Percentiles rank a stretch among this genome's conserved stretches.
These are phyloP conservation scores for Pica pica DNA, from an alignment of 2,113 vertebrate genomes.

Conservation along the genomic window DNA sequence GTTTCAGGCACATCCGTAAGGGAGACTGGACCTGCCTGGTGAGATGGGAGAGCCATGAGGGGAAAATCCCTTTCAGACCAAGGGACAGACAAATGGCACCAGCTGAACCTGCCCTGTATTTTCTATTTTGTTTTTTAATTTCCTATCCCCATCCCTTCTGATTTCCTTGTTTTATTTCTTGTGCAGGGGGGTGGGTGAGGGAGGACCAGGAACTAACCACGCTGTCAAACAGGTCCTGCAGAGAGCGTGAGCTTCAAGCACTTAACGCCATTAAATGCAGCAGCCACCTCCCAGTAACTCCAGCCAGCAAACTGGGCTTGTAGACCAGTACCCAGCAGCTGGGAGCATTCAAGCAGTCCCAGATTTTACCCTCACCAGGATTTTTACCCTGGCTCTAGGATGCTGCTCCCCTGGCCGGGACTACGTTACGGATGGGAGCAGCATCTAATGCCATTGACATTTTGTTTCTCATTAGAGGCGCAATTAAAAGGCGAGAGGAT, in stretches of 20 bases:
- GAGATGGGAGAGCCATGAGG: rapidly evolving
- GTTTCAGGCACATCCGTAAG: rapidly evolving
- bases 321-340: not conserved
- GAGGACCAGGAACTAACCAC: rapidly evolving
- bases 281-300: not conserved
- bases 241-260: not conserved
- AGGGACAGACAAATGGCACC: not conserved
- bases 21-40: not conserved
- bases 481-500: not conserved
- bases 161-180: not conserved
- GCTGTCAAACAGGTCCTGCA: too few species aligned
- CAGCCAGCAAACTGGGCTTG: not conserved
- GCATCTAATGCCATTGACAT: not conserved
- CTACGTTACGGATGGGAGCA: not conserved
- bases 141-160: not conserved
- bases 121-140: not conserved
- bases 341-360: not conserved
- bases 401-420: not conserved
- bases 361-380: not conserved
- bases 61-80: not conserved
- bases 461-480: not conserved
- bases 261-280: not conserved
- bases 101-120: not conserved
- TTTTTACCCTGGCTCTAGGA: not conserved
- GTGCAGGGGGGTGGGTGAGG: rapidly evolving